phyloP scores from a whole-genome alignment of 2,888 invertebrate genomes.

The Nesidiocoris tenuis region DNA sequence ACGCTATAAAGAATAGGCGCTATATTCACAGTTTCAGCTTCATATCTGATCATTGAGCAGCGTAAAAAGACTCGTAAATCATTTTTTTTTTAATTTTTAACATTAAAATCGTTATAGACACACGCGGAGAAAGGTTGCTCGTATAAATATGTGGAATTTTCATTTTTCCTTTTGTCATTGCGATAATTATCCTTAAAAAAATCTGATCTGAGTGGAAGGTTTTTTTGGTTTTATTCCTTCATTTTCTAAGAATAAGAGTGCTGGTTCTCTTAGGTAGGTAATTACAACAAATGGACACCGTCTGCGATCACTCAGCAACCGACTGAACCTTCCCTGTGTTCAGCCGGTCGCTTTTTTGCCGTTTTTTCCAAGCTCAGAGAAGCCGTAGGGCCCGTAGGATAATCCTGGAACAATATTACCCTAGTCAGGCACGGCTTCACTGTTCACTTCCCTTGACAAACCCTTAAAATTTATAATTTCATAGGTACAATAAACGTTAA shows the following conservation, averaged over 20 bases:
- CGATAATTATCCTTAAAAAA: slow-evolving; percentile 36
- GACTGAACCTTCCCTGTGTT: slow-evolving; percentile 50
- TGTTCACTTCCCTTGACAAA: slow-evolving; percentile 3
- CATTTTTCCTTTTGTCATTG: neutral
- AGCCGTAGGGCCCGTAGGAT: slow-evolving; percentile 41
- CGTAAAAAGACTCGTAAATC: slow-evolving; percentile 35
- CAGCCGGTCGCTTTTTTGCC: slow-evolving; percentile 47
- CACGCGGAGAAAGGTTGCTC: slow-evolving; percentile 23
- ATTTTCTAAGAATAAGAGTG: slow-evolving; percentile 2
- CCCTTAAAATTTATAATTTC: slow-evolving; percentile 20
- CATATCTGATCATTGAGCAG: slow-evolving; percentile 47
- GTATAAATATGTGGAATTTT: slow-evolving; percentile 28
- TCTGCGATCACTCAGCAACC: slow-evolving; percentile 46
- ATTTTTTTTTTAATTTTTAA: slow-evolving; percentile 16
- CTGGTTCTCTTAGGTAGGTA: neutral
- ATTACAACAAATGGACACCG: neutral
- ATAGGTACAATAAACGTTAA: slow-evolving; percentile 5
- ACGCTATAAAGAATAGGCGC: slow-evolving; percentile 26
- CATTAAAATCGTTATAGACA: slow-evolving; percentile 21
- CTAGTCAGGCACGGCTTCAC: slow-evolving; percentile 45
- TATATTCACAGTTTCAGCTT: slow-evolving; percentile 49
- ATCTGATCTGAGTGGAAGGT: slow-evolving; percentile 10
- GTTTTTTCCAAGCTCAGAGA: slow-evolving; percentile 13
- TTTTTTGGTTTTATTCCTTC: slow-evolving; percentile 23
- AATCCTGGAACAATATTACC: slow-evolving; percentile 49